These are phyloP conservation scores for Hiodon tergisus DNA, from an alignment of 2,113 vertebrate genomes.

Conservation along the genomic window DNA sequence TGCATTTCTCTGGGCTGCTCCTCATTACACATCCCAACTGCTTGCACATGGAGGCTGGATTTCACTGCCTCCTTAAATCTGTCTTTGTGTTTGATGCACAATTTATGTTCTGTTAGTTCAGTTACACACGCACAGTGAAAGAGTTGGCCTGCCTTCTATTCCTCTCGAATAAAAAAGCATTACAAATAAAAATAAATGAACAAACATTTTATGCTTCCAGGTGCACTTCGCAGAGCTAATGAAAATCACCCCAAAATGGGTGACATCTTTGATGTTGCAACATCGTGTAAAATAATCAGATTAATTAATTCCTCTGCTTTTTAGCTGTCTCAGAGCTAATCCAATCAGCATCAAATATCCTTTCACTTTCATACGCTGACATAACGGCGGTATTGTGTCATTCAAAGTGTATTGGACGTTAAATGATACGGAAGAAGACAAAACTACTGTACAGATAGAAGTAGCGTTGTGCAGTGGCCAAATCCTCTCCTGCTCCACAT, in stretches of 20 bases:
- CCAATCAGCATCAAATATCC: neutral
- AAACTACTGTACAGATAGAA: too few relatives aligned
- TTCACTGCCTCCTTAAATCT: constrained; percentile 4
- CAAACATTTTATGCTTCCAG: too few relatives aligned
- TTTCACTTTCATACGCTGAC: neutral
- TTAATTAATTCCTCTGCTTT: neutral
- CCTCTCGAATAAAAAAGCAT: too few relatives aligned
- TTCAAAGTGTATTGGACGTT: neutral
- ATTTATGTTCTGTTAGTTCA: neutral
- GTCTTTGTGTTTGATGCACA: neutral
- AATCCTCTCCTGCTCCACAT: neutral
- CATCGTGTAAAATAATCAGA: neutral
- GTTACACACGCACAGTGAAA: too few relatives aligned
- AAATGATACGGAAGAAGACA: too few relatives aligned
- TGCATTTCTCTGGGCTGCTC: neutral
- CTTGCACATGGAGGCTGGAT: neutral
- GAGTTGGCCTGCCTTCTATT: too few relatives aligned
- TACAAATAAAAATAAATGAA: too few relatives aligned
- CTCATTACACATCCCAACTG: neutral
- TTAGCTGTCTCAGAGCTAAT: neutral
- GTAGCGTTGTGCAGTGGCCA: neutral
- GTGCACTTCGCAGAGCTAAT: too few relatives aligned
- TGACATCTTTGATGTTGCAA: neutral
- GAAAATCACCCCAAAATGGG: too few relatives aligned
- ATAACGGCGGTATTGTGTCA: neutral